Conservation (phyloP, 2,797 vertebrate species). For the Anguilla pacifica region DNA sequence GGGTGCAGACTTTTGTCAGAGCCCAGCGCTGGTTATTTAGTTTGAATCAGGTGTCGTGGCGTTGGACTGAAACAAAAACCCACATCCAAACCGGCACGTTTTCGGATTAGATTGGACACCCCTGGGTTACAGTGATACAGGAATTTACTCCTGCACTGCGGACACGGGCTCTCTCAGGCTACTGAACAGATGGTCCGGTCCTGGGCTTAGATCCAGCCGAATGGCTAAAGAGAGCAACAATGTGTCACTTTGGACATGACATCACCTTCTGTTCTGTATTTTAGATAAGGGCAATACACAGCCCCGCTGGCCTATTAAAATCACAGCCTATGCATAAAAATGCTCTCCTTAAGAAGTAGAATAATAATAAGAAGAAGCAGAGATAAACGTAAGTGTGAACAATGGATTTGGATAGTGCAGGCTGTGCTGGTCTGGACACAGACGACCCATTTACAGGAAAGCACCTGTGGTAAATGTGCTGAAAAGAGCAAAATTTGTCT, state of each 20-base stretch:
- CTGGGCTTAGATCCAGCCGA: slow-evolving; percentile 14
- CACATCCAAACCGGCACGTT: no score
- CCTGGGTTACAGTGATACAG: not conserved
- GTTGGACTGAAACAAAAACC: no score
- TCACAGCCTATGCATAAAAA: not conserved
- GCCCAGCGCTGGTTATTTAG: no score
- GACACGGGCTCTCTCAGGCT: not conserved
- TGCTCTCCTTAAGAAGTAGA: not conserved
- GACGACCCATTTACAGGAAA: not conserved
- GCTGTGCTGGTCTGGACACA: not conserved
- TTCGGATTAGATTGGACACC: no score
- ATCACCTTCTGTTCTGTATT: slow-evolving; percentile 9
- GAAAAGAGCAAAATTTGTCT: slow-evolving; percentile 1
- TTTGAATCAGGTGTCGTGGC: no score
- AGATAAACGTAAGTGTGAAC: not conserved
- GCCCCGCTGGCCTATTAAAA: slow-evolving; percentile 4
- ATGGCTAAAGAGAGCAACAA: not conserved
- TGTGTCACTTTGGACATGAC: not conserved
- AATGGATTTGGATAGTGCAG: not conserved
- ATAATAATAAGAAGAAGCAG: not conserved
- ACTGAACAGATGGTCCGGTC: slow-evolving; percentile 23
- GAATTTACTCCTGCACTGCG: not conserved
- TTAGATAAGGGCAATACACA: slow-evolving; percentile 1
- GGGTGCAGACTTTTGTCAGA: not conserved
- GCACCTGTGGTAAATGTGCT: not conserved